Base-by-base conservation (phyloP, 2,113 vertebrate species). In the Tachycineta bicolor region DNA sequence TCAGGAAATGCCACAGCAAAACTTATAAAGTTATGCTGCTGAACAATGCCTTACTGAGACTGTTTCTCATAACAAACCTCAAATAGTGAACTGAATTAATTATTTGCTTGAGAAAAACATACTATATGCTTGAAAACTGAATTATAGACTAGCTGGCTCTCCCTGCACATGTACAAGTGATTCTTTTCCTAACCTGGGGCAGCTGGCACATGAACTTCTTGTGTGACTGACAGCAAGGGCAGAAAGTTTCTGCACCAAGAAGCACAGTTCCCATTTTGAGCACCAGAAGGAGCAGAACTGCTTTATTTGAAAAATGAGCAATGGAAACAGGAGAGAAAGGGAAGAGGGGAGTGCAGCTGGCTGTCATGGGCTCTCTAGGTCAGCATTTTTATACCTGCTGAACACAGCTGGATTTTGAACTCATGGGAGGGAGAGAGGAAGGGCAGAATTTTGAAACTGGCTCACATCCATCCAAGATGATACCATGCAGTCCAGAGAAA, bases 331-430 rank as follows among this genome's bases (percentile, higher is more conserved):
- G 37, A 88, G 87, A 65, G 76, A 63, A 70, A 59, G 60, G 47
- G 73, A 55, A 24, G n/a, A 33, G 28, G 59, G 47, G 44, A 75
- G 44, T 92, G 79, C 86, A 94, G 90, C 85, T 94, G 95, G 71
- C 52, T 93, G 67, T 76, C 76, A 80, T 7, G 28, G 75, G 63
- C 59, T 90, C 63, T 50, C 50, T 24, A 74, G 83, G 83, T 94
- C 94, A 96, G 85, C 25, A 8, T 23, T 92, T 90, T 88, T 67
- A 69, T 49, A 85, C 41, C 80, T 93, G 82, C 85, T 95, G 94
- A 93, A 90, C 82, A 63, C 86, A 88, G 88, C 64, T 93, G 73
- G 67, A 78, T 95, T 90, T 90, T 59, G 46, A 88, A 53, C 43
- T 77, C 5, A 6, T 2, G 1, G 46, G 56, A 90, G 33, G 55